These are phyloP conservation scores for Oplegnathus fasciatus DNA, from an alignment of 2,113 vertebrate genomes.

Conservation along the genomic window DNA sequence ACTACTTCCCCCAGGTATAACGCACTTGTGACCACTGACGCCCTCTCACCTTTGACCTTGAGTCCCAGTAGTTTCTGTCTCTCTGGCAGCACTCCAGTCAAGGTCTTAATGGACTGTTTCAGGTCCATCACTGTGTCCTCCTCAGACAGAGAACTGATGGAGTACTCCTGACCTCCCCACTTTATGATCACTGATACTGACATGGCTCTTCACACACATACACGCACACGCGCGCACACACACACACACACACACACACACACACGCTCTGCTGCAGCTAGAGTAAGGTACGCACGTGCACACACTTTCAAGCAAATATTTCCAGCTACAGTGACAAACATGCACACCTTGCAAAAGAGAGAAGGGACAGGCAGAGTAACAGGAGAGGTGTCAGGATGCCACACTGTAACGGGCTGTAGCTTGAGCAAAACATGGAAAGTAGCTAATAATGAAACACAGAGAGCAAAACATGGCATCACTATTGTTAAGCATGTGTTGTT, in stretches of 20 bases:
- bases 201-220: slow-evolving; percentile 84
- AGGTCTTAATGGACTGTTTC: slow-evolving; percentile 96
- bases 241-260: slow-evolving; percentile 26
- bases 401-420: slow-evolving; percentile 2
- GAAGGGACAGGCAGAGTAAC: not conserved
- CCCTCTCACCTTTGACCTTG: slow-evolving; percentile 94
- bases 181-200: slow-evolving; percentile 98
- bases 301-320: slow-evolving; percentile 9
- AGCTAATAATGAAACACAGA: slow-evolving; percentile 12
- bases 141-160: slow-evolving; percentile 94
- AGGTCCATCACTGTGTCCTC: slow-evolving; percentile 97
- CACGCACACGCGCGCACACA: slow-evolving; percentile 33
- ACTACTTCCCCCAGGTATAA: not conserved
- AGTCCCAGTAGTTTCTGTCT: slow-evolving; percentile 96
- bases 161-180: slow-evolving; percentile 98
- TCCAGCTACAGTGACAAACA: slow-evolving; percentile 37
- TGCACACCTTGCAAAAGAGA: slow-evolving; percentile 38
- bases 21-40: not conserved
- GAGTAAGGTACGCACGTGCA: slow-evolving; percentile 35
- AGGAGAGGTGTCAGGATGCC: slow-evolving; percentile 37
- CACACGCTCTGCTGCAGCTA: slow-evolving; percentile 36
- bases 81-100: slow-evolving; percentile 97
- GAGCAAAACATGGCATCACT: not conserved
- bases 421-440: slow-evolving; percentile 14
- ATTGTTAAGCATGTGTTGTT: not conserved